Conservation (phyloP, 1,140 invertebrate species). For the Cyclargus thomasi region DNA sequence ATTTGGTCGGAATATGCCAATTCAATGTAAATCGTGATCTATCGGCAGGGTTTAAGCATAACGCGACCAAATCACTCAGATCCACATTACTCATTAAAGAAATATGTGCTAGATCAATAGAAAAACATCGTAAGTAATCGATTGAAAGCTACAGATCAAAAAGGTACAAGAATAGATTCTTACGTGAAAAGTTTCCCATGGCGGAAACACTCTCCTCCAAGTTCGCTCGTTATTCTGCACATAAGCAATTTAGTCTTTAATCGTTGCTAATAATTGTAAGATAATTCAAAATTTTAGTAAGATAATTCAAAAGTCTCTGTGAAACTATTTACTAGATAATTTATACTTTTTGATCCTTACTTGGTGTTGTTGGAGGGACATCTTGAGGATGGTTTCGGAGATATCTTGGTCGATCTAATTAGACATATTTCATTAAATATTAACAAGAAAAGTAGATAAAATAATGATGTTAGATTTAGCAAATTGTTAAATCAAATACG, state of each 20-base stretch:
- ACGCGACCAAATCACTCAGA: no score
- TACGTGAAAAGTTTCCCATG: constrained; percentile 3
- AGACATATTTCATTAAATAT: not conserved
- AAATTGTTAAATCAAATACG: no score
- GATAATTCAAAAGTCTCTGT: not conserved
- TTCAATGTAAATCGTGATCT: no score
- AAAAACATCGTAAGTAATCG: no score
- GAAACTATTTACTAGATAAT: not conserved
- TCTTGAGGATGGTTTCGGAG: not conserved
- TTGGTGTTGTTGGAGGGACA: not conserved
- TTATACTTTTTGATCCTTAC: not conserved
- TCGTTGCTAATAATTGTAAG: not conserved
- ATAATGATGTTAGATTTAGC: no score
- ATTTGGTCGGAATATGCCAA: no score
- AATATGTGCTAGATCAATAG: no score
- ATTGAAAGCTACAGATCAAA: no score
- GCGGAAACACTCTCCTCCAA: constrained; percentile 5
- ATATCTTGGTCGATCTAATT: constrained; percentile 10
- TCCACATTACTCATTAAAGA: no score
- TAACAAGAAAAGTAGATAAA: no score
- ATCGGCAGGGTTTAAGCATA: no score
- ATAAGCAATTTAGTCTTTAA: not conserved
- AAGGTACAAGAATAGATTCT: not conserved
- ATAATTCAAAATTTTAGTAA: not conserved
- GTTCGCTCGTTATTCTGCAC: not conserved